Evolutionary conservation across 2,888 invertebrate species (phyloP).

Genomic region (Mesopsocus fuscifrons): DNA sequence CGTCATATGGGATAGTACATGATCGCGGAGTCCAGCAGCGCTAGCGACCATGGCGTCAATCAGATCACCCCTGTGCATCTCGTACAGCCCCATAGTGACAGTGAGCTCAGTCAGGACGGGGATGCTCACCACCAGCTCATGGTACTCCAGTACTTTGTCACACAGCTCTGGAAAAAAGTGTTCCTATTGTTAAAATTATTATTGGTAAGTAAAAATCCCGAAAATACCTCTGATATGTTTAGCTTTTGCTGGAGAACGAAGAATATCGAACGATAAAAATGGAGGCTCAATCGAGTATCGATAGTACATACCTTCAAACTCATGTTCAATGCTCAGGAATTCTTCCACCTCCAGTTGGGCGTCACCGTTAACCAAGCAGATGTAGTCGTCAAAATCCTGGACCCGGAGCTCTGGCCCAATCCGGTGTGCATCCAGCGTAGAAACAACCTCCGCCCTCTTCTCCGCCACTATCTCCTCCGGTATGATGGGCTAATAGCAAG

Average conservation of each 20-base stretch:
- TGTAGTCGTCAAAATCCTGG: slow-evolving; percentile 64
- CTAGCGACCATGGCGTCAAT: slow-evolving; percentile 47
- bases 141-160: slow-evolving; percentile 27
- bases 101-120: slow-evolving; percentile 36
- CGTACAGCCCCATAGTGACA: slow-evolving; percentile 63
- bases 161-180: slow-evolving; percentile 16
- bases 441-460: slow-evolving; percentile 39
- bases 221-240: no score
- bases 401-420: slow-evolving; percentile 48
- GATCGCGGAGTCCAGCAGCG: slow-evolving; percentile 46
- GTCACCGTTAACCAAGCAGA: slow-evolving; percentile 54
- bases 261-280: neutral
- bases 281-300: no score
- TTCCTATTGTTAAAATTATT: neutral
- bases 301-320: slow-evolving; percentile 39
- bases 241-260: no score
- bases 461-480: slow-evolving; percentile 43
- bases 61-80: slow-evolving; percentile 61
- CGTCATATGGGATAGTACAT: slow-evolving; percentile 53
- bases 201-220: no score
- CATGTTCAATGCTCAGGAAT: slow-evolving; percentile 43
- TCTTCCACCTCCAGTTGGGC: slow-evolving; percentile 38
- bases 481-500: slow-evolving; percentile 47
- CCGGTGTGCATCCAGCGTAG: slow-evolving; percentile 47
- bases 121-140: slow-evolving; percentile 29